Base-by-base conservation (phyloP, 1,140 invertebrate species). In the Conus ventricosus region DNA sequence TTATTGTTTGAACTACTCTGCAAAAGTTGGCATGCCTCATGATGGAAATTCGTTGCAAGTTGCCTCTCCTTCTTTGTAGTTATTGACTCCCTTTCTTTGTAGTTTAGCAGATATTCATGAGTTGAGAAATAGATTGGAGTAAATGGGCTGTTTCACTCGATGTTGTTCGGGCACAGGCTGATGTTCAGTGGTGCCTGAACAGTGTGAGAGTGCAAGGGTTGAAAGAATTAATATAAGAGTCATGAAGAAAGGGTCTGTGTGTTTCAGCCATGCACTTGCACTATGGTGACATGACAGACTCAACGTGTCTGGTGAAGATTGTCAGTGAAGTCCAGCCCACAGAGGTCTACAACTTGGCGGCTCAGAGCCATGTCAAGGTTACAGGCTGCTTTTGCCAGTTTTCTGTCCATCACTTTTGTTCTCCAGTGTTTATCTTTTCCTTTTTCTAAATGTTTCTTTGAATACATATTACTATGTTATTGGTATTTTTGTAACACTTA, bases 271-370 rank as follows among this genome's bases (percentile, higher is more conserved):
- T 95, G 94, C 97, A 98, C 92, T 96, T 99, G 4, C 99, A 99
- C 95, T 99, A 99, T 96, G 99, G 99, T 57, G 99, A 99, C 93
- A 97, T 99, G 96, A 99, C 99, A 0, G 99, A 99, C 95, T 99
- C 98, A 63, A 98, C 98, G 90, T 99, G 98, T 95, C 96, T 99
- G 90, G 98, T 99, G 54, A 99, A 99, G 96, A 97, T 99, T 82
- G 99, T 99, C 82, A 97, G 96, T 85, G 96, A 96, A 93, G 96
- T 98, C 7, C 96, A 97, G 93, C 99, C 99, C 0, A 97, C 97
- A 84, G 99, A 99, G 96, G 98, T 99, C 90, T 99, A 99, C 94
- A 99, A 99, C 96, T 96, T 99, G 84, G 99, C 98, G n/a, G 99
- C 99, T 4, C 99, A 99, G 95, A 99, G 98, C 93, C 99, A 99